Percentiles rank a stretch among this genome's conserved stretches.
phyloP scores from a whole-genome alignment of 2,888 invertebrate genomes.

The Philaethria dido region DNA sequence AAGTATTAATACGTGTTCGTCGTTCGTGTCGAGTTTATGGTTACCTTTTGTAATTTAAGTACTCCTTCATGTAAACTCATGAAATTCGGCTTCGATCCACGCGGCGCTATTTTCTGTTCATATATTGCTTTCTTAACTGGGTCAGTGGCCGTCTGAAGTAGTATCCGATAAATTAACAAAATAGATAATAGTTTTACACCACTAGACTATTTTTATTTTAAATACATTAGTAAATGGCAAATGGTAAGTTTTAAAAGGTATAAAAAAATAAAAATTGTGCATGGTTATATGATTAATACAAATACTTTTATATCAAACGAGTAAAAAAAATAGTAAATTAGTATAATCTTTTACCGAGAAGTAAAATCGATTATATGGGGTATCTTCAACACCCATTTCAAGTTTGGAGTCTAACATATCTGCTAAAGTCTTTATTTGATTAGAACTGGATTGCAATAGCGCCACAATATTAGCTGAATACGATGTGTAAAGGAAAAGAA shows the following conservation, averaged over 20 bases:
- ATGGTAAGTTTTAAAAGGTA: too few relatives aligned
- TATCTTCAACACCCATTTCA: conserved; percentile 86
- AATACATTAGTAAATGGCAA: too few relatives aligned
- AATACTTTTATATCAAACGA: not conserved
- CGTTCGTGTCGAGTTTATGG: too few relatives aligned
- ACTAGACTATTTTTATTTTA: too few relatives aligned
- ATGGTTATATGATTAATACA: too few relatives aligned
- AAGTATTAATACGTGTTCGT: too few relatives aligned
- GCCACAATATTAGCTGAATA: conserved; percentile 90
- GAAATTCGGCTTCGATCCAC: conserved; percentile 82
- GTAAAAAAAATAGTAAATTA: not conserved
- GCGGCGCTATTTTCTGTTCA: conserved; percentile 83
- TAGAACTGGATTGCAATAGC: conserved; percentile 87
- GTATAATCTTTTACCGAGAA: conserved; percentile 78
- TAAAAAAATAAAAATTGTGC: too few relatives aligned
- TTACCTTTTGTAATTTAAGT: conserved; percentile 74
- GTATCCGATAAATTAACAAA: not conserved
- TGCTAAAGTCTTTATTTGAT: conserved; percentile 84
- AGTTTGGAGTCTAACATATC: conserved; percentile 87
- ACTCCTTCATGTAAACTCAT: conserved; percentile 85
- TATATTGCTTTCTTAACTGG: conserved; percentile 82
- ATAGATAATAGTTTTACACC: too few relatives aligned
- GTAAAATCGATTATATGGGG: conserved; percentile 85
- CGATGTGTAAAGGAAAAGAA: conserved; percentile 88
- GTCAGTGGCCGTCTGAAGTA: conserved; percentile 53